A percentile compares a stretch with the other conserved stretches of the same genome.
These are phyloP conservation scores for Tapera naevia DNA, from an alignment of 2,797 vertebrate genomes.

Conservation along the genomic window DNA sequence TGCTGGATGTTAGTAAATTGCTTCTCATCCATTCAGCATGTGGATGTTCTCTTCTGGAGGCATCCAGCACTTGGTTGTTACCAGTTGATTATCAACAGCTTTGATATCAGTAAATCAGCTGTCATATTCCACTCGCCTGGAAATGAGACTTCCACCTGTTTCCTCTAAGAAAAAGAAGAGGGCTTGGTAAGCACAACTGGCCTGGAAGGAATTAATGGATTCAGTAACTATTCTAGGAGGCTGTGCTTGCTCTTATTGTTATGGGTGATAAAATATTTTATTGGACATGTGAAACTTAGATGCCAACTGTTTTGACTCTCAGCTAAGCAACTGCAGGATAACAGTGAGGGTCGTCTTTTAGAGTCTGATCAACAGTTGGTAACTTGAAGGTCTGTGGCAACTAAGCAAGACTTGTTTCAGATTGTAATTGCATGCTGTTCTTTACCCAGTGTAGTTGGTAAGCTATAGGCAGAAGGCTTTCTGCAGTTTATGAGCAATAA, in stretches of 20 bases:
- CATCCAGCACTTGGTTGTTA: neutral
- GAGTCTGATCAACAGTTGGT: neutral
- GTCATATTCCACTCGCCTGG: neutral
- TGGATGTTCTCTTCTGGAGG: neutral
- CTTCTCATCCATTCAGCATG: neutral
- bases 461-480: neutral
- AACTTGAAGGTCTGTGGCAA: neutral
- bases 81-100: neutral
- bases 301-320: neutral
- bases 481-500: neutral
- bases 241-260: neutral
- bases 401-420: neutral
- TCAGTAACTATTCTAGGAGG: neutral
- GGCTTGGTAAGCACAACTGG: neutral
- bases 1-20: neutral
- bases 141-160: conserved; percentile 30
- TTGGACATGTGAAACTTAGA: neutral
- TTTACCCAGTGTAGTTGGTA: neutral
- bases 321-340: neutral
- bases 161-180: neutral
- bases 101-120: neutral
- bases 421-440: neutral
- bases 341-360: neutral
- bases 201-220: neutral
- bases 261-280: neutral